Conservation (phyloP, 1,140 invertebrate species). For the Zaprionus taronus region DNA sequence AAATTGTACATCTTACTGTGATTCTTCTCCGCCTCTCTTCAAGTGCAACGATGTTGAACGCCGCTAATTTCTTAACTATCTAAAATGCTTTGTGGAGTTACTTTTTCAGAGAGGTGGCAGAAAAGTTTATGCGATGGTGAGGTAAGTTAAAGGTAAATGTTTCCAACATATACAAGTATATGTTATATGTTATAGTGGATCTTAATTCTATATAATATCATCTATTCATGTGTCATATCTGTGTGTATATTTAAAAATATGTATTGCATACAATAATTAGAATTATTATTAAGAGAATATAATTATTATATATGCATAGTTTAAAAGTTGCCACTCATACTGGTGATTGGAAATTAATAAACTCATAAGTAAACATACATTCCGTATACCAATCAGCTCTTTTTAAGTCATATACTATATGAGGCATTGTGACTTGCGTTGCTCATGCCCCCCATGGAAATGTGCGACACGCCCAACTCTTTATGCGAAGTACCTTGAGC, state of each 20-base stretch:
- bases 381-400: background rate
- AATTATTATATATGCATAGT: too few species aligned
- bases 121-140: constrained; percentile 3
- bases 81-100: constrained; percentile 13
- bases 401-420: background rate
- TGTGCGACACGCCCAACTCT: background rate
- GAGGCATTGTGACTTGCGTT: background rate
- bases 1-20: constrained; percentile 26
- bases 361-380: background rate
- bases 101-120: background rate
- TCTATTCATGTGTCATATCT: too few species aligned
- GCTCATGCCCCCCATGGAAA: background rate
- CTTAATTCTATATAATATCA: background rate
- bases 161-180: background rate
- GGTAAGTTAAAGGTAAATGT: background rate
- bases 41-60: constrained; percentile 54
- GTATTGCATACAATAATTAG: too few species aligned
- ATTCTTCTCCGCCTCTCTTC: background rate
- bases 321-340: background rate
- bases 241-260: too few species aligned
- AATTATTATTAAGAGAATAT: too few species aligned
- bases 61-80: constrained; percentile 71
- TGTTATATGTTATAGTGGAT: background rate
- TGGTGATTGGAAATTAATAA: background rate
- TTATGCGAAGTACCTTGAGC: background rate